A percentile compares a stretch with the other conserved stretches of the same genome.
phyloP scores from a whole-genome alignment of 2,888 invertebrate genomes.

The Andrena hattorfiana region DNA sequence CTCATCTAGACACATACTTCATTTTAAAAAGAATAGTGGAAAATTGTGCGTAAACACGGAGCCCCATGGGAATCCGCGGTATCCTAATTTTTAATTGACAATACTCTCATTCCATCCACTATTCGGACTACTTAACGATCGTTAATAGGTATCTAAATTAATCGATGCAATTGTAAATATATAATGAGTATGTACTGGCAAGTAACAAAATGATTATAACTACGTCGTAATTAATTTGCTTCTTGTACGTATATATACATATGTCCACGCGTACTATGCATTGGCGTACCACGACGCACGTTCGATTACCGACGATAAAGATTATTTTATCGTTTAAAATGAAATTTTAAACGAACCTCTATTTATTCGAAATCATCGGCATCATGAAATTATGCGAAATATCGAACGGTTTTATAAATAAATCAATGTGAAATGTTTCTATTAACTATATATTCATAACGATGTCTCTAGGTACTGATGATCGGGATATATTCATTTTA shows the following conservation, averaged over 20 bases:
- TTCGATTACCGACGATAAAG: not conserved
- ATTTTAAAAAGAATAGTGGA: constrained; percentile 55
- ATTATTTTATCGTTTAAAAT: constrained; percentile 1
- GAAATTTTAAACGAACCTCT: not conserved
- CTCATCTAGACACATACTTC: constrained; percentile 10
- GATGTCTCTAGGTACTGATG: not conserved
- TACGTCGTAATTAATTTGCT: constrained; percentile 16
- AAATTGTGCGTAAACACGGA: constrained; percentile 40
- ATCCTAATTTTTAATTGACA: constrained; percentile 75
- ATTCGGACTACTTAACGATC: constrained; percentile 57
- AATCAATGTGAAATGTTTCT: not conserved
- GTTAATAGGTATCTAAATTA: constrained; percentile 48
- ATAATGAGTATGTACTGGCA: constrained; percentile 45
- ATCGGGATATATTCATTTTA: constrained; percentile 6
- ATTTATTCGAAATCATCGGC: not conserved
- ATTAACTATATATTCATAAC: not conserved
- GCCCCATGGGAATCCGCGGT: constrained; percentile 33
- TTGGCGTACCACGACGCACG: too few species aligned
- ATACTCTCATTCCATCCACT: constrained; percentile 77
- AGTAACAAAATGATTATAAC: constrained; percentile 23
- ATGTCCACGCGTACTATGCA: not conserved
- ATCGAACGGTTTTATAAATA: not conserved
- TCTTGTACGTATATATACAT: constrained; percentile 12
- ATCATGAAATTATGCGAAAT: not conserved
- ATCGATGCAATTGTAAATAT: constrained; percentile 53